These are phyloP conservation scores for Anastrepha obliqua DNA, from an alignment of 1,140 invertebrate species.

Conservation along the genomic window DNA sequence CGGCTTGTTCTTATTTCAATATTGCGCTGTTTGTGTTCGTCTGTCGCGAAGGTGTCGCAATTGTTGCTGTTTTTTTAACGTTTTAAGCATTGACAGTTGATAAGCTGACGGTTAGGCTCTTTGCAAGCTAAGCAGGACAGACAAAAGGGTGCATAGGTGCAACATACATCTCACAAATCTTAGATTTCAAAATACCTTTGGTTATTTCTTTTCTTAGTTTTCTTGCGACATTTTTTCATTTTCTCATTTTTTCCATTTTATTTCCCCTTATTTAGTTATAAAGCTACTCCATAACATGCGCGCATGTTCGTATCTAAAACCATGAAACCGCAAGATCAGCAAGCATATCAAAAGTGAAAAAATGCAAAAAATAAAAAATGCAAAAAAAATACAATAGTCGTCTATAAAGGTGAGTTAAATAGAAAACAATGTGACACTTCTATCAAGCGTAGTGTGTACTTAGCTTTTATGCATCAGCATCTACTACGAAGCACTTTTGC, in stretches of 20 bases:
- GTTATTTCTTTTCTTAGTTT: background rate
- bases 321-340: constrained; percentile 56
- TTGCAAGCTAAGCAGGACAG: background rate
- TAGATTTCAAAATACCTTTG: constrained; percentile 55
- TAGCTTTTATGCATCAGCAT: background rate
- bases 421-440: constrained; percentile 50
- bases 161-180: constrained; percentile 54
- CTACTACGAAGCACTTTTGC: constrained; percentile 8
- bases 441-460: background rate
- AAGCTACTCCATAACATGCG: background rate
- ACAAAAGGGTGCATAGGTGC: background rate
- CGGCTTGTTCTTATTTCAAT: background rate
- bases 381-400: background rate
- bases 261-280: background rate
- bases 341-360: constrained; percentile 53
- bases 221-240: background rate
- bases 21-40: background rate
- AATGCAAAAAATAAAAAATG: constrained; percentile 7
- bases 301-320: constrained; percentile 23
- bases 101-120: background rate
- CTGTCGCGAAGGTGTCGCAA: constrained; percentile 36
- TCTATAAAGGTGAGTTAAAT: constrained; percentile 39
- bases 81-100: constrained; percentile 36
- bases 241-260: background rate
- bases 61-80: constrained; percentile 31